These are phyloP conservation scores for Lasioglossum calceatum DNA, from an alignment of 2,888 invertebrate species.

Conservation along the genomic window DNA sequence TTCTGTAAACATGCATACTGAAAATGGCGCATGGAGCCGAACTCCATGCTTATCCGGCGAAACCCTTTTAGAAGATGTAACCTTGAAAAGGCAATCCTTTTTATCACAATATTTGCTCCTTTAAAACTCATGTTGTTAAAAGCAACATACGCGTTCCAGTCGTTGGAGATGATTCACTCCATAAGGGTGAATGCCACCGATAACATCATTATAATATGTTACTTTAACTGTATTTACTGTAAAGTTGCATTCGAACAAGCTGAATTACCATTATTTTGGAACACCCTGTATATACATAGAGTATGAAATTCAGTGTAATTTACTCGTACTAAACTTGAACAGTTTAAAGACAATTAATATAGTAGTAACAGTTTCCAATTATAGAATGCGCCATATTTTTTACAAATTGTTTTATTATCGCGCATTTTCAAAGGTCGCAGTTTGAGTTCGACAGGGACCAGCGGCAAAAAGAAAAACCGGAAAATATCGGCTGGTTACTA, in stretches of 20 bases:
- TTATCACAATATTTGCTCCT: not conserved
- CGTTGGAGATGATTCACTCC: not conserved
- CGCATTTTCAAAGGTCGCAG: not conserved
- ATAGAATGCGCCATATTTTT: not conserved
- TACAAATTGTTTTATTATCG: not conserved
- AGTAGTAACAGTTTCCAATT: not conserved
- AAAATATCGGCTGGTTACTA: not conserved
- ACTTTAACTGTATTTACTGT: not conserved
- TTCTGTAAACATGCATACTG: not conserved
- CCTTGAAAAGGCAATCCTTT: not conserved
- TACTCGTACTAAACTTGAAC: no score
- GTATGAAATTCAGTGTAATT: no score
- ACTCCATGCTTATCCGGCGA: not conserved
- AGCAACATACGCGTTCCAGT: not conserved
- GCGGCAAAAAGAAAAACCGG: not conserved
- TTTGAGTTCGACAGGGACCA: not conserved
- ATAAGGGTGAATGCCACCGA: not conserved
- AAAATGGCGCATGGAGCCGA: not conserved
- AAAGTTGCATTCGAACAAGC: no score
- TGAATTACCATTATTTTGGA: no score
- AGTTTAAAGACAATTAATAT: no score
- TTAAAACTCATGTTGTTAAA: not conserved
- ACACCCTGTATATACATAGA: no score
- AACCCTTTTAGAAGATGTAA: not conserved
- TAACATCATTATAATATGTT: not conserved